Evolutionary conservation across 2,113 vertebrate genomes (phyloP).

Genomic region (Tachysurus vachellii): DNA sequence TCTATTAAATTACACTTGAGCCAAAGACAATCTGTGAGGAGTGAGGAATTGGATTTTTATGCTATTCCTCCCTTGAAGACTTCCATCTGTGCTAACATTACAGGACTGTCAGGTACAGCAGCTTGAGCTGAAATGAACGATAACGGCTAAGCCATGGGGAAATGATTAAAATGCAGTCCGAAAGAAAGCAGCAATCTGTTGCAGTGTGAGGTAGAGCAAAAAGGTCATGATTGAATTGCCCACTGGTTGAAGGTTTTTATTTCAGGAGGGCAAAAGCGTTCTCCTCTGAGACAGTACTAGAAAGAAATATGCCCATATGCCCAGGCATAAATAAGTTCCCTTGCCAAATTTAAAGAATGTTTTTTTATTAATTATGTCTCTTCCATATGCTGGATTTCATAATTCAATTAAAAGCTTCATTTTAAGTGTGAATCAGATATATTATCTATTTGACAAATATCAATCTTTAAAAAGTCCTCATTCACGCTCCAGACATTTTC

Average conservation of each 20-base stretch:
- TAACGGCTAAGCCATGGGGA: neutral
- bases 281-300: neutral
- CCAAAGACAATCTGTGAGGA: slow-evolving; percentile 14
- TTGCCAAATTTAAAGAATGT: neutral
- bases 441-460: neutral
- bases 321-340: neutral
- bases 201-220: neutral
- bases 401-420: neutral
- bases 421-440: neutral
- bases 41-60: slow-evolving; percentile 36
- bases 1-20: slow-evolving; percentile 40
- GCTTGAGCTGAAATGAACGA: neutral
- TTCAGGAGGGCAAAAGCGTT: neutral
- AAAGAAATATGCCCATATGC: neutral
- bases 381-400: neutral
- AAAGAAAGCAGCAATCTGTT: neutral
- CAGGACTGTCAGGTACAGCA: slow-evolving; percentile 2
- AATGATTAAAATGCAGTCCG: neutral
- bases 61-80: slow-evolving; percentile 15
- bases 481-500: neutral
- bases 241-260: neutral
- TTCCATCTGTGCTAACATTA: slow-evolving; percentile 36
- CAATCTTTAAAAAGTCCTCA: neutral
- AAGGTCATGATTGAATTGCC: neutral
- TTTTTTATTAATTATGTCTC: neutral